Base-by-base conservation (phyloP, 1,140 invertebrate genomes). In the Telenomus remus region DNA sequence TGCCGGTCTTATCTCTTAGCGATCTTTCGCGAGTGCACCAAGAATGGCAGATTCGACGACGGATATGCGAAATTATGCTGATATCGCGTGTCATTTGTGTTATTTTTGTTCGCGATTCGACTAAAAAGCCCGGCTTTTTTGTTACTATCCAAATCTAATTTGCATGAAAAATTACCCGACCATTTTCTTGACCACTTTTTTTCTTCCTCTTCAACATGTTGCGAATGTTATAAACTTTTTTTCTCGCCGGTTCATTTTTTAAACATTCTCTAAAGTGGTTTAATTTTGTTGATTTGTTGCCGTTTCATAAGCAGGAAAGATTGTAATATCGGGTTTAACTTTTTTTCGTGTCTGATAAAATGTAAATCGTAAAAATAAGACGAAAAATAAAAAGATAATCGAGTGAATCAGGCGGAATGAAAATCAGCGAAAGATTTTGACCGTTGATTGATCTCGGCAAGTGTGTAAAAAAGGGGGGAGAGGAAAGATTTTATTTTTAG, bases 11-110 rank as follows among this genome's bases (percentile, higher is more conserved):
- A 87, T 85, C 84, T 85, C 68, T 81, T 79, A 80, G 72, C 78
- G 80, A 86, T 86, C 85, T 86, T 80, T 80, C 79, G 84, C 81
- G 83, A 85, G 81, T 84, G 80, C 82, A 80, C 80, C 81, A 83
- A 84, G 82, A 85, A 84, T 80, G 71, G 80, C 78, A 72, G 74
- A 81, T 72, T 69, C 71, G 73, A 78, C 65, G 74, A 72, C 63
- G 74, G 74, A 77, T 72, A 77, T 69, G 68, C 68, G 74, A 64
- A 77, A 77, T 77, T 77, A 77, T 77, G 74, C 74, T 77, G 74
- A 77, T 77, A 77, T 77, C 74, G 74, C 68, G 74, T 77, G 74
- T 77, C 74, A 71, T 77, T 71, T 72, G 57, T 64, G 74, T 72
- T 77, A 77, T 72, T 77, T 77, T 77, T 71, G 42, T 53, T 57